These are phyloP conservation scores for Parazoanthus atlanticus DNA, from an alignment of 92 coral and sea anemone genomes.

Conservation along the genomic window DNA sequence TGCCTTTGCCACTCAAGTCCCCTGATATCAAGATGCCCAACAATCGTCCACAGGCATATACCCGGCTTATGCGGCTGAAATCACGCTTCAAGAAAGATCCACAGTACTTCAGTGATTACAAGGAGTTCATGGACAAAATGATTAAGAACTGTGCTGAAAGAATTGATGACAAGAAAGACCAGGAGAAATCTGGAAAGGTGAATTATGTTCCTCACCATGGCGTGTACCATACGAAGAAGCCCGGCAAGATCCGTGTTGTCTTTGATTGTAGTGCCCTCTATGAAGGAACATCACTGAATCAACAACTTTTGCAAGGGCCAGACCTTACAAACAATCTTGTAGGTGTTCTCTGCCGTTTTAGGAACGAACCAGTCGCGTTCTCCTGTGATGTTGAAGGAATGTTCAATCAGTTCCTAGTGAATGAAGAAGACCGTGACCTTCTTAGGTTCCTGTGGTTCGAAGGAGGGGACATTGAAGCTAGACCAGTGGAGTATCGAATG, in stretches of 20 bases:
- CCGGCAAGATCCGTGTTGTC: slow-evolving; percentile 50
- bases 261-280: slow-evolving; percentile 55
- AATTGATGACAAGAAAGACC: slow-evolving; percentile 16
- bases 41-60: slow-evolving; percentile 8
- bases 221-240: slow-evolving; percentile 51
- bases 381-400: slow-evolving; percentile 41
- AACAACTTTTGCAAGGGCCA: slow-evolving; percentile 36
- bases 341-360: slow-evolving; percentile 23
- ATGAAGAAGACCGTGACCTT: slow-evolving; percentile 58
- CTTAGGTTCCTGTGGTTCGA: slow-evolving; percentile 63
- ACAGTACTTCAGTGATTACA: slow-evolving; percentile 52
- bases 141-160: slow-evolving; percentile 56
- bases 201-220: slow-evolving; percentile 55
- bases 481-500: slow-evolving; percentile 65
- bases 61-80: slow-evolving; percentile 37
- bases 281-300: slow-evolving; percentile 37
- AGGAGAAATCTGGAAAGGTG: slow-evolving; percentile 35
- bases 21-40: not conserved
- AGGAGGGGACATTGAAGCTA: slow-evolving; percentile 46
- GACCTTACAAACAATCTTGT: slow-evolving; percentile 55
- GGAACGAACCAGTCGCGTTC: slow-evolving; percentile 21
- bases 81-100: slow-evolving; percentile 51
- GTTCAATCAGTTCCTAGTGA: slow-evolving; percentile 59
- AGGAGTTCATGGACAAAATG: slow-evolving; percentile 60
- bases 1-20: not conserved